phyloP scores from a whole-genome alignment of 2,113 vertebrate genomes.

The Egretta garzetta region DNA sequence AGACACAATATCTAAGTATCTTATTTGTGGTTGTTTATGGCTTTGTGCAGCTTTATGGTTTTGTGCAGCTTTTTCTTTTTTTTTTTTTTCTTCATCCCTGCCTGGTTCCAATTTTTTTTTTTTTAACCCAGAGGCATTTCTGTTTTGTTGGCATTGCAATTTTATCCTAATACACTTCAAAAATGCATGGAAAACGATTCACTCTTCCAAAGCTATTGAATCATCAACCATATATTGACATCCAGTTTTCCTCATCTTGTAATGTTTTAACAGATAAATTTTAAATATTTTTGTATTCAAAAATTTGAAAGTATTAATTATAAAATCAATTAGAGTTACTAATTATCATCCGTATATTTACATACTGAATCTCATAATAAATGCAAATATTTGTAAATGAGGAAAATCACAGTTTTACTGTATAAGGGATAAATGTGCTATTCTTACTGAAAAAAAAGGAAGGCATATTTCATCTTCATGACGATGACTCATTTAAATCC shows the following conservation, averaged over 20 bases:
- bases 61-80: neutral
- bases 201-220: neutral
- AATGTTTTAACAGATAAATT: neutral
- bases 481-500: neutral
- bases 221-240: neutral
- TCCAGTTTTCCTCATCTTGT: neutral
- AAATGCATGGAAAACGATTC: slow-evolving; percentile 10
- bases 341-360: neutral
- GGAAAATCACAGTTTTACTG: neutral
- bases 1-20: neutral
- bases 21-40: slow-evolving; percentile 3
- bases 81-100: neutral
- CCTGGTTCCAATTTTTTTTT: neutral
- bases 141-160: neutral
- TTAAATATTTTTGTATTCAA: neutral
- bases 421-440: neutral
- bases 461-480: neutral
- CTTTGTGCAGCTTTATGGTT: neutral
- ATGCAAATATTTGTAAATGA: neutral
- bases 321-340: neutral
- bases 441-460: neutral
- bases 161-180: neutral
- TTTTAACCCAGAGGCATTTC: neutral
- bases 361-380: neutral
- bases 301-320: neutral